Percentiles rank a stretch among this genome's conserved stretches.
Conservation (phyloP, 2,888 invertebrate species). For the Keiferia lycopersicella region DNA sequence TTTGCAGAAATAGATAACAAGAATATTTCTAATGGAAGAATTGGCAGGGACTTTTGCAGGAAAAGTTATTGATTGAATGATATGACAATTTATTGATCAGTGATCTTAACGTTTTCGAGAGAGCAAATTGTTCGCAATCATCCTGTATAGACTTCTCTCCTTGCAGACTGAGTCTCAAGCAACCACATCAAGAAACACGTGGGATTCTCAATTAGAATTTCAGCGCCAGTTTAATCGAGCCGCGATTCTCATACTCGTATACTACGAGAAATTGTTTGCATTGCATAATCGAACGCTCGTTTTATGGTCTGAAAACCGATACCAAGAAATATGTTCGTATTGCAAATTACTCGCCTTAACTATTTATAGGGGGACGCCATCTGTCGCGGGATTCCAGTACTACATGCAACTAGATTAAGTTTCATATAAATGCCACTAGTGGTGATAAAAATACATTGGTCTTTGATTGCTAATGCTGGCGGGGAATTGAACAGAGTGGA, state of each 20-base stretch:
- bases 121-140: no score
- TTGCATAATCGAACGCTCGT: slow-evolving; percentile 21
- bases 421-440: not conserved
- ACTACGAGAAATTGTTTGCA: slow-evolving; percentile 22
- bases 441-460: slow-evolving; percentile 16
- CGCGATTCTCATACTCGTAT: slow-evolving; percentile 13
- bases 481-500: not conserved
- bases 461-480: slow-evolving; percentile 16
- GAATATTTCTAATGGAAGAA: no score
- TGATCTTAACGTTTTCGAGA: no score
- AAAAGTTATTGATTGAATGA: no score
- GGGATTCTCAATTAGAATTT: slow-evolving; percentile 12
- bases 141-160: no score
- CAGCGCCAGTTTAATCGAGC: slow-evolving; percentile 19
- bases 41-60: no score
- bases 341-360: slow-evolving; percentile 21
- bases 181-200: slow-evolving; percentile 3
- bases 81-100: no score
- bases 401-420: slow-evolving; percentile 7
- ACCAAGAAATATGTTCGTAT: slow-evolving; percentile 20
- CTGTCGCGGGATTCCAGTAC: slow-evolving; percentile 4
- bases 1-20: no score
- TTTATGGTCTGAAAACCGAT: slow-evolving; percentile 23
- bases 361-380: slow-evolving; percentile 14
- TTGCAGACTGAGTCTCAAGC: not conserved